These are phyloP conservation scores for Chrysocyon brachyurus DNA, from an alignment of 2,797 vertebrate genomes.

Conservation along the genomic window DNA sequence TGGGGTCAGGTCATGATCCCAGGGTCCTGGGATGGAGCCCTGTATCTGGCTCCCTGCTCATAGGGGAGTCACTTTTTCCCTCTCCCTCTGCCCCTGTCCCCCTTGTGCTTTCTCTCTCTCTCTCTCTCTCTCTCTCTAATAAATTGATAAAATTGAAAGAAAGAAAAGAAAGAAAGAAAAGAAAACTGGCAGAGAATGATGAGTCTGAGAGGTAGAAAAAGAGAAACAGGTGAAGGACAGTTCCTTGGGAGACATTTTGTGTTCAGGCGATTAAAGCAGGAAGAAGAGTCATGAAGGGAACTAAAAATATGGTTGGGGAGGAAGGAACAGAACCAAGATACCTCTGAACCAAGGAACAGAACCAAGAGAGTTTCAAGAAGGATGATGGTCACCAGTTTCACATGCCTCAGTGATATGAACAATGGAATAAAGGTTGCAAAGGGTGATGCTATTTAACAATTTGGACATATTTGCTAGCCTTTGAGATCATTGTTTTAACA, in stretches of 20 bases:
- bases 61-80: no score
- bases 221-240: neutral
- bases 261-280: neutral
- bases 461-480: neutral
- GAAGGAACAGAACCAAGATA: neutral
- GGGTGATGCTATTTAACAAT: neutral
- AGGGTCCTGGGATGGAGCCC: no score
- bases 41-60: no score
- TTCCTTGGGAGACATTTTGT: constrained; percentile 34
- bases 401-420: neutral
- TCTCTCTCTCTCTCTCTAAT: no score
- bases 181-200: neutral
- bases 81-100: no score
- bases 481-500: constrained; percentile 25
- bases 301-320: neutral
- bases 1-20: no score
- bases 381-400: neutral
- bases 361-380: neutral
- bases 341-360: neutral
- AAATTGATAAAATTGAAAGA: no score
- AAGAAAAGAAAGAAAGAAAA: no score
- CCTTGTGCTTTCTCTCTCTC: no score
- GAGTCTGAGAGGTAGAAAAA: neutral
- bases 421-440: neutral
- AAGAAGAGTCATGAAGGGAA: neutral